These are phyloP conservation scores for Propsilocerus akamusi DNA, from an alignment of 1,140 invertebrate genomes.

Conservation along the genomic window DNA sequence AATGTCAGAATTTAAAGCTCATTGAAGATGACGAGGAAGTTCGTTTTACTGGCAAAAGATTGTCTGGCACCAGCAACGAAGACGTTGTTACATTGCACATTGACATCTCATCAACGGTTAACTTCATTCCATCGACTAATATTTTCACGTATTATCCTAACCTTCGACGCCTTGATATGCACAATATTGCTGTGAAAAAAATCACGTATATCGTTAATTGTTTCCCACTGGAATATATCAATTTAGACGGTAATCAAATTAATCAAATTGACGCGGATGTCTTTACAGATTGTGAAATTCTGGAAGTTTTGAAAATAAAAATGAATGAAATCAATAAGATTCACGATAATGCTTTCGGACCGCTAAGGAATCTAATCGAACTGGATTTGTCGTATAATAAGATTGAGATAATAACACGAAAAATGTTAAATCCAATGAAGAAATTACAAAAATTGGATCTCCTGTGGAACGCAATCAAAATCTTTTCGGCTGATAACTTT, in stretches of 20 bases:
- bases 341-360: neutral
- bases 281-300: neutral
- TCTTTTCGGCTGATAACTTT: neutral
- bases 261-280: neutral
- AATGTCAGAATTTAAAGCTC: neutral
- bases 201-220: neutral
- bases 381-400: neutral
- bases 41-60: neutral
- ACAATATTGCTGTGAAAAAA: neutral
- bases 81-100: neutral
- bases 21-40: neutral
- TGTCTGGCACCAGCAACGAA: neutral
- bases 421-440: neutral
- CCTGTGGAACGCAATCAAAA: neutral
- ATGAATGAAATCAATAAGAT: neutral
- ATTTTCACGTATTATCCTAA: neutral
- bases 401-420: neutral
- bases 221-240: neutral
- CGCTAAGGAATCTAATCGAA: neutral
- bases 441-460: neutral
- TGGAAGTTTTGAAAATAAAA: neutral
- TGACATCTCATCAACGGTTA: neutral
- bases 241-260: neutral
- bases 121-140: neutral
- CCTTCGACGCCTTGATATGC: neutral